phyloP scores from a whole-genome alignment of 1,140 invertebrate species.

The Zaprionus nigranus region DNA sequence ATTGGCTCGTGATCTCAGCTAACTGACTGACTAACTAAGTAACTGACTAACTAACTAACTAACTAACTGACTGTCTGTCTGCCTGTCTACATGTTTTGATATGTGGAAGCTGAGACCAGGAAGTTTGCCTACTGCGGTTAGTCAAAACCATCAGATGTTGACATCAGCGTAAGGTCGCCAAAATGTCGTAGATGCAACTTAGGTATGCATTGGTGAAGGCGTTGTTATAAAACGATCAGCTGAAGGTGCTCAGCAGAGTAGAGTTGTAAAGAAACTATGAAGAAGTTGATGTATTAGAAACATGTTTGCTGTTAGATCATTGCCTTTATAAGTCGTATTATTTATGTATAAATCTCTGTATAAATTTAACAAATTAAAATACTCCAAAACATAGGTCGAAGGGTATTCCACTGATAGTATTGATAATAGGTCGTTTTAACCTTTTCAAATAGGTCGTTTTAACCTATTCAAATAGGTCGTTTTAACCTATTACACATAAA shows the following conservation, averaged over 20 bases:
- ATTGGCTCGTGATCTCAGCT: conserved; percentile 57
- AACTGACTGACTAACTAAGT: conserved; percentile 20
- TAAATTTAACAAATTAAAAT: too few relatives aligned
- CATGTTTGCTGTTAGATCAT: not conserved
- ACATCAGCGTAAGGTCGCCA: conserved; percentile 60
- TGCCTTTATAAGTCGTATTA: not conserved
- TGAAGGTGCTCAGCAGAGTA: not conserved
- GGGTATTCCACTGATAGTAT: too few relatives aligned
- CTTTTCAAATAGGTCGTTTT: not conserved
- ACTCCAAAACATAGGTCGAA: too few relatives aligned
- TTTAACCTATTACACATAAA: not conserved
- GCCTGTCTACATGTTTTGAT: conserved; percentile 36
- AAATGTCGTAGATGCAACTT: conserved; percentile 31
- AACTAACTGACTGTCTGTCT: conserved; percentile 6
- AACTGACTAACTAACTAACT: conserved; percentile 40
- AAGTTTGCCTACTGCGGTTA: conserved; percentile 62
- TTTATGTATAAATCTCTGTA: not conserved
- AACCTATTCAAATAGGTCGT: not conserved
- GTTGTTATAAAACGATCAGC: not conserved
- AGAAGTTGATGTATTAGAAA: not conserved
- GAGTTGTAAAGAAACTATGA: not conserved
- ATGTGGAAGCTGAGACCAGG: conserved; percentile 60
- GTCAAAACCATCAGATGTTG: conserved; percentile 19
- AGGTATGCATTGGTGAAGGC: conserved; percentile 13
- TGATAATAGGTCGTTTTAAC: too few relatives aligned